phyloP scores from a whole-genome alignment of 2,797 vertebrate species.

The Lagorchestes hirsutus region DNA sequence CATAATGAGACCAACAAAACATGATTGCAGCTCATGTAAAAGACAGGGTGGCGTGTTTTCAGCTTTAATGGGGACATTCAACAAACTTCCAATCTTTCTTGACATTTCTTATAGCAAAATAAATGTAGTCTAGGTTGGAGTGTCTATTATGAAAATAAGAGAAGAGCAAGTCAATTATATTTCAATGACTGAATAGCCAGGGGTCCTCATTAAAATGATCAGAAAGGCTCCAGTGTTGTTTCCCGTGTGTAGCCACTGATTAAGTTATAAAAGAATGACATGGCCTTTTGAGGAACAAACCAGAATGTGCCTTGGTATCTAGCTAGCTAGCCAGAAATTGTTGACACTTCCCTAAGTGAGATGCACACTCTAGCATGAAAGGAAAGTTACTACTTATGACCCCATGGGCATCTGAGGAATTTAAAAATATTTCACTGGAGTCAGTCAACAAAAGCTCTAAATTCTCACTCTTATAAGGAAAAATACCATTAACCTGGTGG shows the following conservation, averaged over 20 bases:
- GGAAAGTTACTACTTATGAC: slow-evolving; percentile 90
- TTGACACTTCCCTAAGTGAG: slow-evolving; percentile 92
- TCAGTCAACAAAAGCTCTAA: slow-evolving; percentile 86
- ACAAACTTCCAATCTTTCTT: slow-evolving; percentile 98
- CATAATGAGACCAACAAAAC: slow-evolving; percentile 94
- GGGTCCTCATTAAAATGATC: slow-evolving; percentile 99
- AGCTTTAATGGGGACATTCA: slow-evolving; percentile 95
- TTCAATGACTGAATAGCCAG: slow-evolving; percentile 99
- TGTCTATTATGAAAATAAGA: slow-evolving; percentile 99
- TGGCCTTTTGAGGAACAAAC: slow-evolving; percentile 90
- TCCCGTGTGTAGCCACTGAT: slow-evolving; percentile 94
- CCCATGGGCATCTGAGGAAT: slow-evolving; percentile 81
- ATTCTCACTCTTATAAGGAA: slow-evolving; percentile 83
- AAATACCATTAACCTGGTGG: slow-evolving; percentile 90
- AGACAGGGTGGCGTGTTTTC: slow-evolving; percentile 98
- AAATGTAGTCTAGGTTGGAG: slow-evolving; percentile 95
- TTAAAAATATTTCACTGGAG: slow-evolving; percentile 90
- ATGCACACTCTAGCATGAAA: slow-evolving; percentile 87
- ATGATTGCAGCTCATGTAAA: slow-evolving; percentile 90
- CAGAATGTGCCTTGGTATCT: slow-evolving; percentile 86
- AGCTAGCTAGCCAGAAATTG: slow-evolving; percentile 92
- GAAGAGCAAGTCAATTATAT: slow-evolving; percentile 99
- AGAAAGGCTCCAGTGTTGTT: slow-evolving; percentile 91
- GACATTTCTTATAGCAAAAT: slow-evolving; percentile 99
- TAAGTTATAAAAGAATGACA: slow-evolving; percentile 96